Conservation (phyloP, 2,888 invertebrate species). For the Pristionchus exspectatus region DNA sequence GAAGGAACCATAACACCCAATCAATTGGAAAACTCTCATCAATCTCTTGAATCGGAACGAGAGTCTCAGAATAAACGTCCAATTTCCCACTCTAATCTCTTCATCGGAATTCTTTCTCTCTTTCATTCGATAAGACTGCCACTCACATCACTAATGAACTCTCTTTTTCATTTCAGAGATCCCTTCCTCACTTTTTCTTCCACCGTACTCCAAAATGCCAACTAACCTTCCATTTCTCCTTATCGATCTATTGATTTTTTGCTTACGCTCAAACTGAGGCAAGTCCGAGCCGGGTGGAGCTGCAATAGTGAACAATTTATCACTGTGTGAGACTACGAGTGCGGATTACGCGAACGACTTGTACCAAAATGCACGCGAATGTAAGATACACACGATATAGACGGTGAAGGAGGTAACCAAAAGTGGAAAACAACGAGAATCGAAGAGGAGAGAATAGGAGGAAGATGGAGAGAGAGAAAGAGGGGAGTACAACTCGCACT, state of each 20-base stretch:
- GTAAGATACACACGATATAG: background rate
- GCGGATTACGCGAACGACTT: constrained; percentile 4
- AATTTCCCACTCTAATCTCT: background rate
- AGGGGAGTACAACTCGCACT: background rate
- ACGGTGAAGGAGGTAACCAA: background rate
- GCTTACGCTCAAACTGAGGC: background rate
- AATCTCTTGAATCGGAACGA: background rate
- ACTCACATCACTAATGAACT: constrained; percentile 2
- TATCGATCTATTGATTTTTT: background rate
- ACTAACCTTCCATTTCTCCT: constrained; percentile 36
- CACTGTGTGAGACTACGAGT: background rate
- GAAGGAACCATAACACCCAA: background rate
- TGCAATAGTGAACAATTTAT: background rate
- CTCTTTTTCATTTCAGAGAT: background rate
- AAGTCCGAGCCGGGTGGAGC: constrained; percentile 31
- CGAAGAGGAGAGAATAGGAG: background rate
- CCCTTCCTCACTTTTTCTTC: background rate
- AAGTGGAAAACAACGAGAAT: constrained; percentile 38
- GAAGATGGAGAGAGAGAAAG: background rate
- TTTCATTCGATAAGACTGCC: background rate
- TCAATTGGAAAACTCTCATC: background rate
- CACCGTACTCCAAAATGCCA: background rate
- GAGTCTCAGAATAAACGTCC: background rate
- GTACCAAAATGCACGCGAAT: background rate
- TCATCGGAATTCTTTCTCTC: background rate